phyloP scores from a whole-genome alignment of 2,113 vertebrate species.

The Otolemur garnettii region DNA sequence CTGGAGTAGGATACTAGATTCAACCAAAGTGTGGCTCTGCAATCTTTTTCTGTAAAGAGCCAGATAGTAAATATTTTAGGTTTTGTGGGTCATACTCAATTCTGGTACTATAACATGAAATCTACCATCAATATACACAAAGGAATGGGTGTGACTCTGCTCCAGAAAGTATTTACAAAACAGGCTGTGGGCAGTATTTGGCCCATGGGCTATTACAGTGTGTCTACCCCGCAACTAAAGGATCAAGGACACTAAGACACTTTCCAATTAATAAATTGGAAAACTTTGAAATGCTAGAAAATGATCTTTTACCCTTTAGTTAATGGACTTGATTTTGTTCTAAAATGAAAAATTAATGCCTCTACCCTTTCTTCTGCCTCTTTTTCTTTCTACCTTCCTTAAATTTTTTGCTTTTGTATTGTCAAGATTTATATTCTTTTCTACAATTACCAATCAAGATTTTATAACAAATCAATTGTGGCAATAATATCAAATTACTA shows the following conservation, averaged over 20 bases:
- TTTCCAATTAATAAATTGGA: conserved; percentile 20
- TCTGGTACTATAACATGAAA: background rate
- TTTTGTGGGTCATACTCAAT: background rate
- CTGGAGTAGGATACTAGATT: background rate
- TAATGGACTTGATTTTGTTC: conserved; percentile 25
- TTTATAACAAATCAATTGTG: background rate
- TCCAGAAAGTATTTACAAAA: background rate
- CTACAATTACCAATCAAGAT: conserved; percentile 8
- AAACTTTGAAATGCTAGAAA: no score
- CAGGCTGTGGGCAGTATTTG: background rate
- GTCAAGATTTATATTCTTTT: conserved; percentile 47
- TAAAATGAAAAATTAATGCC: background rate
- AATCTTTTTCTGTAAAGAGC: background rate
- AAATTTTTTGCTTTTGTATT: conserved; percentile 40
- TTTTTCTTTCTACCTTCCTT: conserved; percentile 26
- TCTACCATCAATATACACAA: accelerated
- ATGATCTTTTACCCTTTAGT: background rate
- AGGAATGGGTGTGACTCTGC: background rate
- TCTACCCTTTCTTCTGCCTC: background rate
- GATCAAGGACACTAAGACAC: background rate
- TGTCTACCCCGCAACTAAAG: background rate
- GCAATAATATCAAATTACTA: background rate
- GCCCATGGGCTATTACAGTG: background rate
- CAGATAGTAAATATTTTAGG: background rate
- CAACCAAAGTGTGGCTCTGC: background rate